Conservation (phyloP, 2,888 invertebrate species). For the Acleris literana region DNA sequence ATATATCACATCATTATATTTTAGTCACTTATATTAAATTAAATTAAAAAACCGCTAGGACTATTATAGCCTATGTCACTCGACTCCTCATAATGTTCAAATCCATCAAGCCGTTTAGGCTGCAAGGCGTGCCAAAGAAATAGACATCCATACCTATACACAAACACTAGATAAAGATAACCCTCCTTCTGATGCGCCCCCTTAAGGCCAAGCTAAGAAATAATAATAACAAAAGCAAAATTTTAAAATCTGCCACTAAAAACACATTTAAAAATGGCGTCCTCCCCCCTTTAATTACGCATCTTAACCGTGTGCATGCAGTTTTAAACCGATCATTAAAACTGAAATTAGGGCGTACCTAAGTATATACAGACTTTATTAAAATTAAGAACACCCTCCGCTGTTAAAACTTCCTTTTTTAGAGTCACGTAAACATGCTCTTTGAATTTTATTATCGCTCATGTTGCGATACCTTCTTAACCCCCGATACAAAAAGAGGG, state of each 20-base stretch:
- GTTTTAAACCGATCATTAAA: slow-evolving; percentile 16
- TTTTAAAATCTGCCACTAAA: background rate
- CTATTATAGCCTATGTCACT: no score
- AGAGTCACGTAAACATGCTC: slow-evolving; percentile 9
- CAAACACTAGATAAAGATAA: no score
- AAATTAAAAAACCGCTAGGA: no score
- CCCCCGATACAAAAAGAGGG: no score
- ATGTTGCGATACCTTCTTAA: background rate
- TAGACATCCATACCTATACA: no score
- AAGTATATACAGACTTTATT: slow-evolving; percentile 5
- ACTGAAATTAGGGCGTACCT: slow-evolving; percentile 8
- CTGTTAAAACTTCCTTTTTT: background rate
- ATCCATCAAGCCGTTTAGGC: no score
- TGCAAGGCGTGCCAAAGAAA: no score
- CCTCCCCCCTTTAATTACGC: background rate
- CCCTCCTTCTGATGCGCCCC: no score
- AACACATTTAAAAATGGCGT: background rate
- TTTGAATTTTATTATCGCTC: background rate
- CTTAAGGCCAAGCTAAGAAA: background rate
- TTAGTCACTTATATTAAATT: no score
- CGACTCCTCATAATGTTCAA: no score
- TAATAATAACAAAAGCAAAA: background rate
- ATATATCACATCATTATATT: no score
- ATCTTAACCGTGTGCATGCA: slow-evolving; percentile 17
- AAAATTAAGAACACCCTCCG: slow-evolving; percentile 5